phyloP scores from a whole-genome alignment of 2,113 vertebrate genomes.

The Cacatua alba region DNA sequence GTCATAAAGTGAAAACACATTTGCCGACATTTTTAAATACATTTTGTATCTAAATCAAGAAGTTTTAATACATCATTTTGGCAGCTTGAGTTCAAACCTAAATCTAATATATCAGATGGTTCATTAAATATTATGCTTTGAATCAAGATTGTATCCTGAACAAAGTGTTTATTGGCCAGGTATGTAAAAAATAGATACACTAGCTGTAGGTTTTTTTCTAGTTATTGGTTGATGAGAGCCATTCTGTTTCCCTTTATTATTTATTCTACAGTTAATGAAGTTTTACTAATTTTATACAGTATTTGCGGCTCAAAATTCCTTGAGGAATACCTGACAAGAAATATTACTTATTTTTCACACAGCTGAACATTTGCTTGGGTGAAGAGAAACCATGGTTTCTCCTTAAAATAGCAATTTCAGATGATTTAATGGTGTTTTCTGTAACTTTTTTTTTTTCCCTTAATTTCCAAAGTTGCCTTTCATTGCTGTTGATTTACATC shows the following conservation, averaged over 20 bases:
- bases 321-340: neutral
- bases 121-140: neutral
- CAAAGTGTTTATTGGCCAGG: neutral
- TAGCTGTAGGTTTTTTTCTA: neutral
- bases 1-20: neutral
- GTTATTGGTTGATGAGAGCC: neutral
- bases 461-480: neutral
- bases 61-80: neutral
- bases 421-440: neutral
- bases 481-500: neutral
- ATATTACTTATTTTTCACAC: neutral
- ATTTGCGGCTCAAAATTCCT: neutral
- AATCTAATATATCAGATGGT: neutral
- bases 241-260: neutral
- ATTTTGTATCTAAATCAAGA: neutral
- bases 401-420: neutral
- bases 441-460: neutral
- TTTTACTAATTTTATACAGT: neutral
- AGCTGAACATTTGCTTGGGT: neutral
- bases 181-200: neutral
- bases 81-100: neutral
- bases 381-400: neutral
- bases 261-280: neutral
- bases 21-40: neutral
- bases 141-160: neutral